Evolutionary conservation across 2,113 vertebrate genomes (phyloP).

Genomic region (Platysternon megacephalum): DNA sequence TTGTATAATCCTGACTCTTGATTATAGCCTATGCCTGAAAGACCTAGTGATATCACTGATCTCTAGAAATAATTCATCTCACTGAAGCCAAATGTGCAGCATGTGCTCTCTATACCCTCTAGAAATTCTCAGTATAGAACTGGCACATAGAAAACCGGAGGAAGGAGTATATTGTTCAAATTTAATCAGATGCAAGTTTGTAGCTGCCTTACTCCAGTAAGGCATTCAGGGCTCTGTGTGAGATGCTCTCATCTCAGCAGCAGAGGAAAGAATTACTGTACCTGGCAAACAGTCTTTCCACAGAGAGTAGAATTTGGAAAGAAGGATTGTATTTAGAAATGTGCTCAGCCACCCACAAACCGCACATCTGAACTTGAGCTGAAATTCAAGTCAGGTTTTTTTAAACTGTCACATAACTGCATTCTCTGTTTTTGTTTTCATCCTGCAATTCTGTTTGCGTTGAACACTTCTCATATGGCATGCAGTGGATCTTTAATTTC

Average conservation of each 20-base stretch:
- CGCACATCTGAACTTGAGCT: background rate
- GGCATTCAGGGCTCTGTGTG: background rate
- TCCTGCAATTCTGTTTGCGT: background rate
- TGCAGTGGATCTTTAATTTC: background rate
- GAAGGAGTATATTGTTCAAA: background rate
- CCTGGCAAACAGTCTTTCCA: background rate
- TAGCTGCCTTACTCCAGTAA: background rate
- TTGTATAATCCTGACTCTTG: conserved; percentile 4
- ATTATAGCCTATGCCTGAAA: background rate
- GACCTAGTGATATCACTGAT: background rate
- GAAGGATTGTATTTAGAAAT: background rate
- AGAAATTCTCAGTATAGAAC: background rate
- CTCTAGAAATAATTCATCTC: conserved; percentile 6
- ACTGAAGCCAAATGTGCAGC: background rate
- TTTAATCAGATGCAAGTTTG: background rate
- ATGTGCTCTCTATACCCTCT: background rate
- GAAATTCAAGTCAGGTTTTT: background rate
- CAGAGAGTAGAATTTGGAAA: background rate
- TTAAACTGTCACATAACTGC: background rate
- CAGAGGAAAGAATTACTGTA: background rate
- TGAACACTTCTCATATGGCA: background rate
- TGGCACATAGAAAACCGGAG: rapidly evolving
- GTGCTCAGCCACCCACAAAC: background rate
- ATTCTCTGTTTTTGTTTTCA: conserved; percentile 8
- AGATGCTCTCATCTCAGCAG: background rate